Evolutionary conservation across 2,797 vertebrate genomes (phyloP), one percentile per base, ranked within the genome.

Genomic region (Gymnocypris eckloni): DNA sequence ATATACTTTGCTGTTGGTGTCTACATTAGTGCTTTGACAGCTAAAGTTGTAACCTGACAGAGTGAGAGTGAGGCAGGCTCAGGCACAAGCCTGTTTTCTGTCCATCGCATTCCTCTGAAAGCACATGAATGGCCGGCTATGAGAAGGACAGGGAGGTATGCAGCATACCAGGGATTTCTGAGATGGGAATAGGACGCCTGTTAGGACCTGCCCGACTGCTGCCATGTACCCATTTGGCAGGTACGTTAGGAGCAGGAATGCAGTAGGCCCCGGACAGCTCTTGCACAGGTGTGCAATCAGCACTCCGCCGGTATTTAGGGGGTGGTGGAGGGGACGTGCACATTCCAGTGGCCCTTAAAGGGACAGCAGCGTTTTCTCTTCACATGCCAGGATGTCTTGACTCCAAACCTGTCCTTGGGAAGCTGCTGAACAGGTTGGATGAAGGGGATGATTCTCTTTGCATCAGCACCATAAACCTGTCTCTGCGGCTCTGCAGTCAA

Each of bases 161-260:
- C 37, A 16, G 81, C 87, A 88, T 91, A 82, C 89, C 89, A 85
- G 79, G 86, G 83, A 90, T 89, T 85, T 89, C 84, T 86, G 43
- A 87, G 37, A 67, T 86, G 89, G 83, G 86, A 84, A 88, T 59
- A 69, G 43, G 37, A 54, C 52, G 69, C 89, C 73, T 91, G 91
- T 89, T 73, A 37, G 59, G 80, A 86, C 90, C 87, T 90, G 91
- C 78, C 84, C 3, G 43, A 43, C 76, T 86, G 37, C 75, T 67
- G 41, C 39, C n/a, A 81, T 18, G 6, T 88, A 83, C 87, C 82
- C 85, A 66, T 83, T 77, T 70, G 67, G 72, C 88, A 85, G 86
- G 87, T 86, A 86, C 83, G 86, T 48, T 50, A 80, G 67, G 50
- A 66, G 77, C 84, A 81, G 89, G 90, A 91, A 90, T 88, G 90